Percentiles rank a stretch among this genome's conserved stretches.
Conservation (phyloP, 1,140 invertebrate genomes). For the Parasteatoda tepidariorum region DNA sequence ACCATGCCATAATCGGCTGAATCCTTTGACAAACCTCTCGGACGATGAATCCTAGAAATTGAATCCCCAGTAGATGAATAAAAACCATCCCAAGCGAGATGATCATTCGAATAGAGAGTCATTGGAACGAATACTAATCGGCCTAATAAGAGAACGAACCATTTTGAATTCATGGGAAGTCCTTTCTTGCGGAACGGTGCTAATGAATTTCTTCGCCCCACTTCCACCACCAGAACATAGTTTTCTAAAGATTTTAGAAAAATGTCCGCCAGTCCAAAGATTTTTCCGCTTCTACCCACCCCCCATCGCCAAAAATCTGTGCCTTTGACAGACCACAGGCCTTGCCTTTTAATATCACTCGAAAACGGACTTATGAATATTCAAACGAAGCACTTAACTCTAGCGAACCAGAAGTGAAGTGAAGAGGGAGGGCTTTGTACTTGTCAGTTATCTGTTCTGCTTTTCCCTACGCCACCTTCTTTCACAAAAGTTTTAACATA, state of each 20-base stretch:
- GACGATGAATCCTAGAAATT: not conserved
- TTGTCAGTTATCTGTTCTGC: not conserved
- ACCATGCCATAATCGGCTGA: not conserved
- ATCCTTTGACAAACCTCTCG: not conserved
- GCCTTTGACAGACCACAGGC: not conserved
- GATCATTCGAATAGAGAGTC: not conserved
- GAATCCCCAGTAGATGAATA: not conserved
- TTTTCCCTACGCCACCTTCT: not conserved
- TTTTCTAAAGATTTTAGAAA: not conserved
- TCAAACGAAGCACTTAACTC: not conserved
- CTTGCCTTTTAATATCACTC: not conserved
- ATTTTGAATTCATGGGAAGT: not conserved
- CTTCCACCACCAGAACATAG: not conserved
- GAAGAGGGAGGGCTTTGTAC: not conserved
- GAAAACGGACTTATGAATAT: not conserved
- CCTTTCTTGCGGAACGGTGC: not conserved
- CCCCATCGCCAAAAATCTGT: not conserved
- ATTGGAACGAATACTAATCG: not conserved
- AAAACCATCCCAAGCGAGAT: not conserved
- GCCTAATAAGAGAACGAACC: not conserved
- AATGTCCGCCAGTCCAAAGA: not conserved
- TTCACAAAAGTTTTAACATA: not conserved
- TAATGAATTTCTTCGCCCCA: not conserved
- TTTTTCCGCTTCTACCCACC: not conserved
- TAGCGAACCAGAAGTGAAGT: not conserved